phyloP scores from a whole-genome alignment of 23 tunicate species.

The Trididemnum miniatum region DNA sequence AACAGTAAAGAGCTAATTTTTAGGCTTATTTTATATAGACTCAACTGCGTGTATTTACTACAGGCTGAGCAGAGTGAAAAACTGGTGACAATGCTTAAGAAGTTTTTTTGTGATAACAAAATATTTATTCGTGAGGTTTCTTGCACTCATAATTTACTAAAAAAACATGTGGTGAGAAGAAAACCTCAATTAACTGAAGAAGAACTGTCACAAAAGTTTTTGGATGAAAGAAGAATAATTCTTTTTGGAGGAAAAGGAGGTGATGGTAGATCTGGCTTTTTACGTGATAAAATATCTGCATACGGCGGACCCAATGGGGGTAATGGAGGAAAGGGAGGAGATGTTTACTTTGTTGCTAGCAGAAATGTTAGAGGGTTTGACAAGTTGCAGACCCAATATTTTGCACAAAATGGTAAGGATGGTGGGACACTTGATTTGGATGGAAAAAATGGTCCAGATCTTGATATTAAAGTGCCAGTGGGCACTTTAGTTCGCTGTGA shows the following conservation, averaged over 20 bases:
- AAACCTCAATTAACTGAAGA: constrained; percentile 42
- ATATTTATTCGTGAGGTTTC: background rate
- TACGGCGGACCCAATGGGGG: constrained; percentile 92
- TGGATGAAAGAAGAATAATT: constrained; percentile 57
- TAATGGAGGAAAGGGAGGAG: constrained; percentile 88
- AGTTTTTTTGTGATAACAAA: background rate
- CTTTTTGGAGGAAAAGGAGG: constrained; percentile 81
- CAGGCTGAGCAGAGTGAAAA: too few species aligned
- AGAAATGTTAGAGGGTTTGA: constrained; percentile 47
- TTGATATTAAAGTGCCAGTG: constrained; percentile 65
- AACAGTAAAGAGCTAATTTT: too few species aligned
- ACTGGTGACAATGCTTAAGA: too few species aligned
- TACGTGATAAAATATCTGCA: constrained; percentile 58
- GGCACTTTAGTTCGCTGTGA: constrained; percentile 60
- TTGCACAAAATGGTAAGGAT: constrained; percentile 60
- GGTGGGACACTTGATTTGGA: constrained; percentile 41
- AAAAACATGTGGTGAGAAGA: background rate
- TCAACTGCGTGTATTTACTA: too few species aligned
- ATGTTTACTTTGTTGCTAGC: constrained; percentile 71
- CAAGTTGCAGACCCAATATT: constrained; percentile 28
- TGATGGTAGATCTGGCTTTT: constrained; percentile 77
- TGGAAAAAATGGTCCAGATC: constrained; percentile 61
- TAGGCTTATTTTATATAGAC: too few species aligned
- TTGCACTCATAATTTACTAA: background rate
- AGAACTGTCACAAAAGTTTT: constrained; percentile 54